Evolutionary conservation across 2,888 invertebrate species (phyloP).

Genomic region (Eilema griseolum): DNA sequence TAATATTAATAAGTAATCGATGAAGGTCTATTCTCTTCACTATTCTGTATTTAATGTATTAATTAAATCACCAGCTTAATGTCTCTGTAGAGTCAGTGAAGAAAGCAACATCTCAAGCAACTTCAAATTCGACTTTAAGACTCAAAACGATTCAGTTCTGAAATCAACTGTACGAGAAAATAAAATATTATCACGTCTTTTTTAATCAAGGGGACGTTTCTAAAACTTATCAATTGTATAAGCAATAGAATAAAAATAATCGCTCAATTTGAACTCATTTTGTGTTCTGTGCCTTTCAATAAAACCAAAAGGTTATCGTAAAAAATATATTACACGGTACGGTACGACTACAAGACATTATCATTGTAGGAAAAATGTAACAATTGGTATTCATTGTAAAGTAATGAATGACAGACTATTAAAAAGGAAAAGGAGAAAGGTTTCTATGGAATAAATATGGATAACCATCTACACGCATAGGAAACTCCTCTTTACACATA

Average conservation of each 20-base stretch:
- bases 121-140: too few relatives aligned
- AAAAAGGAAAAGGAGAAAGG: conserved; percentile 52
- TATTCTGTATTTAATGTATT: neutral
- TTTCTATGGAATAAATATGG: conserved; percentile 51
- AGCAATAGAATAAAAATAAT: neutral
- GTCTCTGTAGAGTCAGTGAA: too few relatives aligned
- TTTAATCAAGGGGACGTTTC: neutral
- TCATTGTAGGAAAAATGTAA: conserved; percentile 20
- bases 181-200: neutral
- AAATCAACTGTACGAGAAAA: neutral
- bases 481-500: conserved; percentile 70
- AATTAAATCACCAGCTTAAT: neutral
- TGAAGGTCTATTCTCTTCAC: conserved; percentile 9
- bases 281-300: neutral
- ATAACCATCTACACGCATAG: conserved; percentile 59
- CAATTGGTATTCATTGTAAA: conserved; percentile 26
- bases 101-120: too few relatives aligned
- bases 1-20: conserved; percentile 32
- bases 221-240: neutral
- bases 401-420: conserved; percentile 44
- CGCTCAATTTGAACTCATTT: neutral
- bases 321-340: conserved; percentile 5
- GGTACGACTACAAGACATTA: neutral
- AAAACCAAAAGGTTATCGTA: conserved; percentile 36
- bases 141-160: too few relatives aligned